phyloP scores from a whole-genome alignment of 2,888 invertebrate genomes.

The Arctia plantaginis region DNA sequence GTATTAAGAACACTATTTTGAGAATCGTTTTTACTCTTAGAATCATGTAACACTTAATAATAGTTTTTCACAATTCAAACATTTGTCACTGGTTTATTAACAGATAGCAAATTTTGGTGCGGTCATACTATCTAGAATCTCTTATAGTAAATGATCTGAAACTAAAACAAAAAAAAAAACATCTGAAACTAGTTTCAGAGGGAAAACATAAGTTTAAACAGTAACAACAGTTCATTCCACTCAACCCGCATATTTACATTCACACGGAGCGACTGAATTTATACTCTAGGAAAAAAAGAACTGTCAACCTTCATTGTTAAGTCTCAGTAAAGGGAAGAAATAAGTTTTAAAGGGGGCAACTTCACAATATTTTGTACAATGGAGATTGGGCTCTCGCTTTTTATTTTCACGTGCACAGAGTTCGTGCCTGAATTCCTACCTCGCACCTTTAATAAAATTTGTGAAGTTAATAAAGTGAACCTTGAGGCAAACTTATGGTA shows the following conservation, averaged over 20 bases:
- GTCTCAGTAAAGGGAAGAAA: constrained; percentile 28
- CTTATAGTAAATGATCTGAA: too few species aligned
- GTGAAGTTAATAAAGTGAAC: constrained; percentile 13
- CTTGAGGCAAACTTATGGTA: constrained; percentile 5
- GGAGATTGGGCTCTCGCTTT: constrained; percentile 31
- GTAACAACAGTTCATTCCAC: constrained; percentile 4
- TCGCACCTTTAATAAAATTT: constrained; percentile 17
- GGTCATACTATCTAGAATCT: neutral
- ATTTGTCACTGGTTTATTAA: too few species aligned
- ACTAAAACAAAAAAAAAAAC: neutral
- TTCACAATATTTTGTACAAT: constrained; percentile 35
- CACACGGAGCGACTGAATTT: neutral
- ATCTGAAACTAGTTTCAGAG: neutral
- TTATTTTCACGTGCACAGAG: constrained; percentile 36
- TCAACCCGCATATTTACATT: constrained; percentile 1
- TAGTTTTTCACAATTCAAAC: too few species aligned
- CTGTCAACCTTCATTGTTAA: constrained; percentile 24
- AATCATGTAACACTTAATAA: too few species aligned
- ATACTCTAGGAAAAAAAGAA: constrained; percentile 13
- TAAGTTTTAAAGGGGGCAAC: constrained; percentile 25
- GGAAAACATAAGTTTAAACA: neutral
- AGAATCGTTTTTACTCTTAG: neutral
- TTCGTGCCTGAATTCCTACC: constrained; percentile 22
- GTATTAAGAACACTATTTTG: too few species aligned
- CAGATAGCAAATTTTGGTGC: too few species aligned